Base-by-base conservation (phyloP, 2,888 invertebrate genomes). In the Tetranychus truncatus region DNA sequence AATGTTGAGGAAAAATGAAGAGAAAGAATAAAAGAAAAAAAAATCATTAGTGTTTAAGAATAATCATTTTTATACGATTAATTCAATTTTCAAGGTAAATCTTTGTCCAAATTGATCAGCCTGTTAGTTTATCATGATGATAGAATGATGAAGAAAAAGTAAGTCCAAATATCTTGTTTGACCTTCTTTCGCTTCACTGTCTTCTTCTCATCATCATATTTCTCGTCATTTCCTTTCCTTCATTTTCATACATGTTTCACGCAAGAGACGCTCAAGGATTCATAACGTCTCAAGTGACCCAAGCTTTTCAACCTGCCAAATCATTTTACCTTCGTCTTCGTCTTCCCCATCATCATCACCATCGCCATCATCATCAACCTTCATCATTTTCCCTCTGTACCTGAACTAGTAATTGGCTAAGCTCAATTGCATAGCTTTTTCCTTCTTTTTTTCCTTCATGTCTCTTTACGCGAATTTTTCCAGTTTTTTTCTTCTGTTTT, bases 281-380 rank as follows among this genome's bases (percentile, higher is more conserved):
- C 55, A 55, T 55, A 55, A 15, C 55, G 55, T 55, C 55, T 55
- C 55, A 55, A 55, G 55, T 55, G 55, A 55, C 24, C 71, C 24
- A 15, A 71, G 71, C 24, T 71, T 18, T 71, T 71, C 18, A 71
- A 24, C 71, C 44, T 24, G 24, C 24, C 44, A 71, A 71, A 24
- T 71, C 18, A 6, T 71, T 71, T 71, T 71, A 9, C 18, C 71
- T 71, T 71, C 18, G 2, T 71, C 71, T 71, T 71, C 34, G 18
- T 71, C 71, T 11, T 55, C 4, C 55, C 15, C 15, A 55, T 55
- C 55, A 55, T 55, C 55, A 9, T 55, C 55, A 34, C 66, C 71
- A 55, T 55, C 55, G 11, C 15, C 15, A 55, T 3, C 15, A 55
- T 55, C 55, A 9, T 55, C 55, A 15, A 55, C 55, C 15, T 55